These are phyloP conservation scores for Hippocampus barbouri DNA, from an alignment of 2,113 vertebrate genomes.

Conservation along the genomic window DNA sequence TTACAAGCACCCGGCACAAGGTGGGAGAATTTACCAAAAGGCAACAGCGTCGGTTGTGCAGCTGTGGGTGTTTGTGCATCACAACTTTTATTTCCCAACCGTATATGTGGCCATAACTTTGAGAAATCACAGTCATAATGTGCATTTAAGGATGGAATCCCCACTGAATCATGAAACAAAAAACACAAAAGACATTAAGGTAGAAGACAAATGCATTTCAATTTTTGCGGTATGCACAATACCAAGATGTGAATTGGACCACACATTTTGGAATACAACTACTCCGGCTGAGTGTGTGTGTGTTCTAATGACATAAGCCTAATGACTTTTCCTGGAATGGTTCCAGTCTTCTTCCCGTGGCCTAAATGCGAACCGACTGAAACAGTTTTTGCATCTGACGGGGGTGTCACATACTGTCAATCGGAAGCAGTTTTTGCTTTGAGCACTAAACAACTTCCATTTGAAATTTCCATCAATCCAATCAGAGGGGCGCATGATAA, in stretches of 20 bases:
- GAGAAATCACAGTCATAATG: background rate
- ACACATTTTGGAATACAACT: background rate
- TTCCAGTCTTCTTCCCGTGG: background rate
- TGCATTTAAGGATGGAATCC: background rate
- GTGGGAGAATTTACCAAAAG: conserved; percentile 9
- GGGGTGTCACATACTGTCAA: background rate
- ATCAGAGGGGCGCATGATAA: too few species aligned
- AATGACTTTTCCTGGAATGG: background rate
- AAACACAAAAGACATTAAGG: background rate
- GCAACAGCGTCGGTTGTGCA: background rate
- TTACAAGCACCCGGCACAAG: conserved; percentile 22
- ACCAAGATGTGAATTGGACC: background rate
- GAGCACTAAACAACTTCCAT: too few species aligned
- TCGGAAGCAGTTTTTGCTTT: background rate
- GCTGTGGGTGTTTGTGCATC: background rate
- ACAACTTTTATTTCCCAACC: background rate
- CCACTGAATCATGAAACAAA: background rate
- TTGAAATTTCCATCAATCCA: too few species aligned
- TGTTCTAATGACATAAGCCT: background rate
- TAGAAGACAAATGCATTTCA: background rate
- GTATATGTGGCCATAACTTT: conserved; percentile 6
- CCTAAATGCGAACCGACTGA: background rate
- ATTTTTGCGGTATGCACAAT: background rate
- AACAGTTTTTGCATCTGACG: background rate
- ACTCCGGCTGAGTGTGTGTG: background rate